These are phyloP conservation scores for Nycticorax nycticorax DNA, from an alignment of 2,113 vertebrate genomes.

Conservation along the genomic window DNA sequence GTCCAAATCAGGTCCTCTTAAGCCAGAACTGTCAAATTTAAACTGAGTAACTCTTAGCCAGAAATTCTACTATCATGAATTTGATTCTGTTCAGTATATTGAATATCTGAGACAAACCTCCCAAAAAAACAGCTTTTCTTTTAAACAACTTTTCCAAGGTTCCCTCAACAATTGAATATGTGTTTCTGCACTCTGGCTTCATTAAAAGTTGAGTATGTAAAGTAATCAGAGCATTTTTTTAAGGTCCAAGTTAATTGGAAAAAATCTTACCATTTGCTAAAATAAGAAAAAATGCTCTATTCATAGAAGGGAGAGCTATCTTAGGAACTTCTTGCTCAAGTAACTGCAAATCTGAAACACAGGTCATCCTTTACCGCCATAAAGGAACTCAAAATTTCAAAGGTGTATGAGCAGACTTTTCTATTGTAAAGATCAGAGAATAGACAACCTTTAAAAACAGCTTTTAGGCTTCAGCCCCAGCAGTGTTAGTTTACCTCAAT, in stretches of 20 bases:
- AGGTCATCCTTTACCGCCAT: neutral
- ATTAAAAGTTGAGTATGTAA: neutral
- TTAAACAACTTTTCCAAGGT: neutral
- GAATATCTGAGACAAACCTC: neutral
- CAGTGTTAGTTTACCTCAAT: neutral
- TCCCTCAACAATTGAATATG: accelerated
- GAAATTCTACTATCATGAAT: neutral
- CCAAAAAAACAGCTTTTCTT: neutral
- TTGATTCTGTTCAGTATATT: neutral
- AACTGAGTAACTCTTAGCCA: neutral
- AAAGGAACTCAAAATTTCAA: neutral
- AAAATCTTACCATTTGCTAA: neutral
- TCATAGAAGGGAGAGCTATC: neutral
- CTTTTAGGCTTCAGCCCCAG: neutral
- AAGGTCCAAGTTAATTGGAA: neutral
- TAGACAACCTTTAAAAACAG: neutral
- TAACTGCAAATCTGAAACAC: neutral
- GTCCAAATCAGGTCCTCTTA: neutral
- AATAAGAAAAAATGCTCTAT: neutral
- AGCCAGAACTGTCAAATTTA: neutral
- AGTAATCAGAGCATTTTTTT: neutral
- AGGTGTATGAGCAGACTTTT: neutral
- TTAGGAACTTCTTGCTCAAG: neutral
- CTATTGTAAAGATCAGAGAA: neutral
- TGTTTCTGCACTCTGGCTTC: neutral